Evolutionary conservation across 2,113 vertebrate species (phyloP).

Genomic region (Epinephelus moara): DNA sequence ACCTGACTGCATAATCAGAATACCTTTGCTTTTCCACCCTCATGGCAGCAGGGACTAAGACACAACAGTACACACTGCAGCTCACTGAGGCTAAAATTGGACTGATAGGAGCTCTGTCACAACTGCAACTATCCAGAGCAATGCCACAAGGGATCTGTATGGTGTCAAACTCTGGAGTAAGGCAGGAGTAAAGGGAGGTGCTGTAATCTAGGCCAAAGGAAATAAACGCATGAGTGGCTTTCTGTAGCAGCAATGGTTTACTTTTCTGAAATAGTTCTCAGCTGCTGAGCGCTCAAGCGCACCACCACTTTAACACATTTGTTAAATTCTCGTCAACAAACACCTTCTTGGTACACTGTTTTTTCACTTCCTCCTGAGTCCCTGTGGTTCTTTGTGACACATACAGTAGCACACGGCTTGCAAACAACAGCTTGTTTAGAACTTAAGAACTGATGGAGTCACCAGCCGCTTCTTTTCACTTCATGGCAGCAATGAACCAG

Average conservation of each 20-base stretch:
- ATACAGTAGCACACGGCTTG: not conserved
- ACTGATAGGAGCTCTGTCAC: slow-evolving; percentile 39
- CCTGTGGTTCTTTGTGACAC: not conserved
- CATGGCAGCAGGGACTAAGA: not conserved
- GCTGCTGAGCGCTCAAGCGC: not conserved
- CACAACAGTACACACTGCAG: not conserved
- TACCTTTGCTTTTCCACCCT: not conserved
- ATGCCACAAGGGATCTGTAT: slow-evolving; percentile 18
- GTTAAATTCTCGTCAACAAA: not conserved
- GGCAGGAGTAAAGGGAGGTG: slow-evolving; percentile 10
- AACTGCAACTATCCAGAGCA: slow-evolving; percentile 10
- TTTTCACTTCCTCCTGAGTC: not conserved
- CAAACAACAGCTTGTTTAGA: not conserved
- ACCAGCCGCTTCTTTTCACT: not conserved
- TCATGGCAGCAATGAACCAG: not conserved
- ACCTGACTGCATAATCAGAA: slow-evolving; percentile 15
- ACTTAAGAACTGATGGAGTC: not conserved
- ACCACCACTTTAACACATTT: not conserved
- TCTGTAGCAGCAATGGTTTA: not conserved
- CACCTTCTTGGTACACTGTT: no score
- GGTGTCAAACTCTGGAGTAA: slow-evolving; percentile 31
- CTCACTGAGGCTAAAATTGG: not conserved
- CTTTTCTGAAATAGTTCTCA: slow-evolving; percentile 1
- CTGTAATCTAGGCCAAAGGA: slow-evolving; percentile 34
- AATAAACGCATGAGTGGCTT: slow-evolving; percentile 9